phyloP scores from a whole-genome alignment of 2,888 invertebrate species.

The Amiota mariae region DNA sequence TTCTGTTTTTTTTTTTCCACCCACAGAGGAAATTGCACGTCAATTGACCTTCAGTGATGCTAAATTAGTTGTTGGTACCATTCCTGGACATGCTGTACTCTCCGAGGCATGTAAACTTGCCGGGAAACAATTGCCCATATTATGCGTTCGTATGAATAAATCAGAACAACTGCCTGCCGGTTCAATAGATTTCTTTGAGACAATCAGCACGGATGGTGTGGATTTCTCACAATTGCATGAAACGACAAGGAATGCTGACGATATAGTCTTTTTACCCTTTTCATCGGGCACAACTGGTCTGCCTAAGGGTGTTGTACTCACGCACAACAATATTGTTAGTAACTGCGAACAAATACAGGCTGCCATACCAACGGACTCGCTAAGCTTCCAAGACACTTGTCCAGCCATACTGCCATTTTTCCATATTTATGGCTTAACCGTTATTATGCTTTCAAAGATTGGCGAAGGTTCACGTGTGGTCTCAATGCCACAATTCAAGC shows the following conservation, averaged over 20 bases:
- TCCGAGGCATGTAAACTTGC: conserved; percentile 74
- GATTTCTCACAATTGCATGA: conserved; percentile 74
- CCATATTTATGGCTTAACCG: conserved; percentile 85
- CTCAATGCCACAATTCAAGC: conserved; percentile 84
- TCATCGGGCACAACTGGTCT: conserved; percentile 88
- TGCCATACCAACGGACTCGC: conserved; percentile 50
- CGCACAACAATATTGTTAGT: conserved; percentile 74
- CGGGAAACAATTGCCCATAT: conserved; percentile 74
- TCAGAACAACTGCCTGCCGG: conserved; percentile 75
- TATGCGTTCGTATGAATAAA: conserved; percentile 75
- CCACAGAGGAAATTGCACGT: conserved; percentile 80
- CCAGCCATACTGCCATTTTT: conserved; percentile 86
- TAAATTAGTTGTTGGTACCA: conserved; percentile 78
- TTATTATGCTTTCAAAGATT: conserved; percentile 77
- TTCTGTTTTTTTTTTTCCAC: too few species aligned
- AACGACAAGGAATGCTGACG: conserved; percentile 75
- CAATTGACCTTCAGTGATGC: conserved; percentile 79
- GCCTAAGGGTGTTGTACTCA: conserved; percentile 83
- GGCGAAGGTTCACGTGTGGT: conserved; percentile 79
- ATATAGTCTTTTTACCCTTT: conserved; percentile 83
- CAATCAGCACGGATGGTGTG: conserved; percentile 75
- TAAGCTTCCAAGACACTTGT: conserved; percentile 76
- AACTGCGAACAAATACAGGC: conserved; percentile 68
- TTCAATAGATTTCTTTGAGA: conserved; percentile 78
- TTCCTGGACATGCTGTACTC: conserved; percentile 75